Evolutionary conservation across 2,888 invertebrate genomes (phyloP).

Genomic region (Pseudanteris insignis): DNA sequence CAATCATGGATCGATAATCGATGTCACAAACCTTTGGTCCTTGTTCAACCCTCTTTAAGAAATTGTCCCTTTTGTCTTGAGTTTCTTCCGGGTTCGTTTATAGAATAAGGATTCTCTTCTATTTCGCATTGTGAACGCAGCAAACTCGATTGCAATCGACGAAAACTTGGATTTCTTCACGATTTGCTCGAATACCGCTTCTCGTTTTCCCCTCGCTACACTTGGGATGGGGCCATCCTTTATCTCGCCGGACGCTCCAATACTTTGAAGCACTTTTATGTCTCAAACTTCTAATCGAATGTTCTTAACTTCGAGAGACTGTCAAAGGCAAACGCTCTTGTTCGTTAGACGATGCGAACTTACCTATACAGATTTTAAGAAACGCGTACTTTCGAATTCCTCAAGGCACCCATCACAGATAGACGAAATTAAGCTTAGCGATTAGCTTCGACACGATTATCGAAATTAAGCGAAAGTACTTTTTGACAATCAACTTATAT

Average conservation of each 20-base stretch:
- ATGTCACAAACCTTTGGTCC: slow-evolving; percentile 36
- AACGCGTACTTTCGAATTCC: slow-evolving; percentile 37
- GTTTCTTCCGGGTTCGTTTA: slow-evolving; percentile 35
- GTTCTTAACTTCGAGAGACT: slow-evolving; percentile 44
- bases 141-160: slow-evolving; percentile 46
- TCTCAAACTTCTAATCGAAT: slow-evolving; percentile 46
- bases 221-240: slow-evolving; percentile 38
- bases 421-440: slow-evolving; percentile 20
- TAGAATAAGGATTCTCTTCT: slow-evolving; percentile 37
- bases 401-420: slow-evolving; percentile 27
- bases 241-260: slow-evolving; percentile 42
- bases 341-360: slow-evolving; percentile 44
- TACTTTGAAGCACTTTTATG: slow-evolving; percentile 46
- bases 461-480: too few relatives aligned
- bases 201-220: slow-evolving; percentile 29
- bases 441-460: too few relatives aligned
- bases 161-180: slow-evolving; percentile 46
- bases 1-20: slow-evolving; percentile 35
- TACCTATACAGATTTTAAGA: slow-evolving; percentile 43
- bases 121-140: slow-evolving; percentile 31
- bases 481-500: too few relatives aligned
- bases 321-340: slow-evolving; percentile 45
- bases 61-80: slow-evolving; percentile 37
- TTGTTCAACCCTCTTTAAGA: slow-evolving; percentile 33
- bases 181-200: slow-evolving; percentile 39